Conservation (phyloP, 2,888 invertebrate species). For the Tachina fera region DNA sequence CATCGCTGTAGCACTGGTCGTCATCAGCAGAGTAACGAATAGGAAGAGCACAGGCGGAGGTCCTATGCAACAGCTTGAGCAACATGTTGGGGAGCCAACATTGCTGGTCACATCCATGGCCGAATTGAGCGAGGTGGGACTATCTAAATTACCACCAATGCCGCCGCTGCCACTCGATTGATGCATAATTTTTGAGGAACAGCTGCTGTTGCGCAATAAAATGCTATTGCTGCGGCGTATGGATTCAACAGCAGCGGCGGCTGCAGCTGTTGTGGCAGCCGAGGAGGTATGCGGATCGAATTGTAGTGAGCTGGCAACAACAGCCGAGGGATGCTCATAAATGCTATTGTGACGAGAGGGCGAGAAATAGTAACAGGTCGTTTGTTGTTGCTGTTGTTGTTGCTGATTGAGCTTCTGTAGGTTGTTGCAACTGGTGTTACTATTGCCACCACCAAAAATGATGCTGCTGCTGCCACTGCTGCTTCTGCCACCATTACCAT, state of each 20-base stretch:
- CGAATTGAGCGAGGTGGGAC: conserved; percentile 79
- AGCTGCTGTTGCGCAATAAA: conserved; percentile 80
- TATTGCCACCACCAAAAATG: conserved; percentile 66
- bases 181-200: conserved; percentile 80
- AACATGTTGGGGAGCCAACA: conserved; percentile 77
- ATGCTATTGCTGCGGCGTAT: conserved; percentile 80
- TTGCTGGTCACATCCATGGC: conserved; percentile 80
- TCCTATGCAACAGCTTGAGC: conserved; percentile 80
- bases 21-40: conserved; percentile 86
- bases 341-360: conserved; percentile 81
- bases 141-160: conserved; percentile 73
- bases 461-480: conserved; percentile 68
- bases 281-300: conserved; percentile 76
- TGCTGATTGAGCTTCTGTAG: conserved; percentile 55
- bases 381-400: conserved; percentile 74
- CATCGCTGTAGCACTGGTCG: conserved; percentile 91
- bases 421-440: conserved; percentile 57
- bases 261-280: conserved; percentile 78
- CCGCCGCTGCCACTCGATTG: conserved; percentile 68
- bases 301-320: conserved; percentile 79
- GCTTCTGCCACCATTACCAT: conserved; percentile 67
- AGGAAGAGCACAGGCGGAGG: conserved; percentile 82
- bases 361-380: conserved; percentile 80
- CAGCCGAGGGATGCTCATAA: conserved; percentile 81
- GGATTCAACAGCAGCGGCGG: conserved; percentile 81